A percentile compares a stretch with the other conserved stretches of the same genome.
phyloP scores from a whole-genome alignment of 2,113 vertebrate genomes.

The Ciconia maguari region DNA sequence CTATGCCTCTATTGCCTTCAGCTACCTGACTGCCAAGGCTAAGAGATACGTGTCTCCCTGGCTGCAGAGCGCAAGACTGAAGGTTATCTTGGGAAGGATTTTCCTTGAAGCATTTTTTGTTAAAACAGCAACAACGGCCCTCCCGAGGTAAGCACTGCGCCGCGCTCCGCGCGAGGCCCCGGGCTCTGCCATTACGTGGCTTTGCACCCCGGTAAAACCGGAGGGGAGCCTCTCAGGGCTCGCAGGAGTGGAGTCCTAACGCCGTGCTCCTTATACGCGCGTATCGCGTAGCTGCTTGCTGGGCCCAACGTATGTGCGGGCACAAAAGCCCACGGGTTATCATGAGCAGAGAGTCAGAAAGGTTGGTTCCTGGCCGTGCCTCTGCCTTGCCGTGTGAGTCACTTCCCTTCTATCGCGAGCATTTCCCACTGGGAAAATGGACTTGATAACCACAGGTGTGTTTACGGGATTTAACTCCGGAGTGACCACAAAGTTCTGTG shows the following conservation, averaged over 20 bases:
- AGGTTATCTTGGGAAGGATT: not conserved
- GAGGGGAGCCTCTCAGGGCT: not conserved
- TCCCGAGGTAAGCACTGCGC: not conserved
- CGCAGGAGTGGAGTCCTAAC: not conserved
- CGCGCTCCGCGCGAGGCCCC: rapidly evolving
- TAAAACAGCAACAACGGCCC: not conserved
- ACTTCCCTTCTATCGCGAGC: not conserved
- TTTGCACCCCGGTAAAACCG: not conserved
- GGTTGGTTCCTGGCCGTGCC: not conserved
- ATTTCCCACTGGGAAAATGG: not conserved
- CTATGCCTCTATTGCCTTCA: not conserved
- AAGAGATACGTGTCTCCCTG: not conserved
- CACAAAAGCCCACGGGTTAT: not conserved
- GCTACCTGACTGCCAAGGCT: not conserved
- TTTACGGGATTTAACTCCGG: not conserved
- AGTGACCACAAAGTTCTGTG: not conserved
- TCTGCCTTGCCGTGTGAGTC: not conserved
- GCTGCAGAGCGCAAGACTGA: not conserved
- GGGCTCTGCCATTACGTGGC: not conserved
- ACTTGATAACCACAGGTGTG: not conserved
- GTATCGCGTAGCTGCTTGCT: rapidly evolving
- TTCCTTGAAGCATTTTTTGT: not conserved
- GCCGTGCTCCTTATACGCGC: rapidly evolving
- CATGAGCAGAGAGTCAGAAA: not conserved
- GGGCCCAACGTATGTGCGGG: not conserved